Evolutionary conservation across 2,888 invertebrate species (phyloP).

Genomic region (Nebria salina): DNA sequence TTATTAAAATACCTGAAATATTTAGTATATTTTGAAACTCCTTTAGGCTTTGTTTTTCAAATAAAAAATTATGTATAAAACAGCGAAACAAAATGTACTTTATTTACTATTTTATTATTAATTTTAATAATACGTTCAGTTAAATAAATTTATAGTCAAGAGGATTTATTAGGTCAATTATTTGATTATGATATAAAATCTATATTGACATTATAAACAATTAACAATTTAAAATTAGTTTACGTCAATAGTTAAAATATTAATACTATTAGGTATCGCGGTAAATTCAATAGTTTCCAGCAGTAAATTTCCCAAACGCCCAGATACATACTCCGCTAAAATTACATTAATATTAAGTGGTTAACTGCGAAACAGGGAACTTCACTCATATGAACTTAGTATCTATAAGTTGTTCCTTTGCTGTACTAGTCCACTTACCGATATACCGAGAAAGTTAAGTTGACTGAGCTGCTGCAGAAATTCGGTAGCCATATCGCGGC

Average conservation of each 20-base stretch:
- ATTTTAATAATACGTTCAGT: too few species aligned
- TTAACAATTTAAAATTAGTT: not conserved
- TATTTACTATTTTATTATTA: too few species aligned
- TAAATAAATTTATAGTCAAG: too few species aligned
- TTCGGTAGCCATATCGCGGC: conserved; percentile 76
- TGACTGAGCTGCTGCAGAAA: conserved; percentile 77
- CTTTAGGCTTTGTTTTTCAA: too few species aligned
- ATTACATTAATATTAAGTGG: not conserved
- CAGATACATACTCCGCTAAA: not conserved
- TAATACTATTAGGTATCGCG: not conserved
- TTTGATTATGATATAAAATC: too few species aligned
- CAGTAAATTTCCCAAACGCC: not conserved
- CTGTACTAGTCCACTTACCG: conserved; percentile 70
- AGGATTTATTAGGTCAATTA: too few species aligned
- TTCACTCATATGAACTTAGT: not conserved
- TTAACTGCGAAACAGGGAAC: not conserved
- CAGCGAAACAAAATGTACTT: too few species aligned
- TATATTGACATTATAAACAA: too few species aligned
- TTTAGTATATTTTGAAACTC: too few species aligned
- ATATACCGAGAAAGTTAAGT: conserved; percentile 84
- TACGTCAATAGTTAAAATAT: not conserved
- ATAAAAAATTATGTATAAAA: too few species aligned
- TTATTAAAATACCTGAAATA: too few species aligned
- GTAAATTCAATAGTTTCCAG: not conserved
- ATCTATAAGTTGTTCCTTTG: not conserved